A percentile compares a stretch with the other conserved stretches of the same genome.
These are phyloP conservation scores for Salpingus planirostris DNA, from an alignment of 2,888 invertebrate species.

Conservation along the genomic window DNA sequence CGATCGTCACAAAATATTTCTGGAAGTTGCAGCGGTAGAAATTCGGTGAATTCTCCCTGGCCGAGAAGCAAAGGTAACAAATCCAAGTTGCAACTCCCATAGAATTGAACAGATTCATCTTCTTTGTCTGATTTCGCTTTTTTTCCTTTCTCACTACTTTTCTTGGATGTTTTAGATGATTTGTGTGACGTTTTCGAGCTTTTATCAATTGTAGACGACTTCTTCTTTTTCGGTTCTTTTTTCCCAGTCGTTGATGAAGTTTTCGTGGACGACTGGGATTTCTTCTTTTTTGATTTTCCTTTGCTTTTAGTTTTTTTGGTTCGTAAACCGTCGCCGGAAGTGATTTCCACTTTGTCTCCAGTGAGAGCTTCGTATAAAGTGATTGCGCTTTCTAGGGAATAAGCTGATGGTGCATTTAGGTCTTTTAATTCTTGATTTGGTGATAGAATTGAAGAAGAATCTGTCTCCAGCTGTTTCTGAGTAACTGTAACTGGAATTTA, in stretches of 20 bases:
- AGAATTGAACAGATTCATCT: too few relatives aligned
- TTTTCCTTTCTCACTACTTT: too few relatives aligned
- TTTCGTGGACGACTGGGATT: too few relatives aligned
- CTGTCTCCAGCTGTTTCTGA: too few relatives aligned
- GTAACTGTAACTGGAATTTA: not conserved
- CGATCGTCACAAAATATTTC: slow-evolving; percentile 1
- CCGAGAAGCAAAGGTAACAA: too few relatives aligned
- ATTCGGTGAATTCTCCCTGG: too few relatives aligned
- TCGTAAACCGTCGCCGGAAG: too few relatives aligned
- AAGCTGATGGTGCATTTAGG: not conserved
- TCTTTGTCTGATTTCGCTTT: not conserved
- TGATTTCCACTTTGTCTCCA: not conserved
- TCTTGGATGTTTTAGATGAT: too few relatives aligned
- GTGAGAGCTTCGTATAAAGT: slow-evolving; percentile 1
- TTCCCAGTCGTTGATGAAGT: not conserved
- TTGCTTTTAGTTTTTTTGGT: not conserved
- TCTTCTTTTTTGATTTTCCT: not conserved
- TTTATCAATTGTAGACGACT: not conserved
- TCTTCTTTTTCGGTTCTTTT: not conserved
- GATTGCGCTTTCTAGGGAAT: not conserved
- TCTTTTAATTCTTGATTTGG: too few relatives aligned
- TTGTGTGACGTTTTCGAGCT: not conserved
- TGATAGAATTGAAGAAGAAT: too few relatives aligned
- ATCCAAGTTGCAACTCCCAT: not conserved
- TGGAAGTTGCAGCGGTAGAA: too few relatives aligned